A percentile compares a stretch with the other conserved stretches of the same genome.
phyloP scores from a whole-genome alignment of 2,113 vertebrate genomes.

The Leptocoma aspasia region DNA sequence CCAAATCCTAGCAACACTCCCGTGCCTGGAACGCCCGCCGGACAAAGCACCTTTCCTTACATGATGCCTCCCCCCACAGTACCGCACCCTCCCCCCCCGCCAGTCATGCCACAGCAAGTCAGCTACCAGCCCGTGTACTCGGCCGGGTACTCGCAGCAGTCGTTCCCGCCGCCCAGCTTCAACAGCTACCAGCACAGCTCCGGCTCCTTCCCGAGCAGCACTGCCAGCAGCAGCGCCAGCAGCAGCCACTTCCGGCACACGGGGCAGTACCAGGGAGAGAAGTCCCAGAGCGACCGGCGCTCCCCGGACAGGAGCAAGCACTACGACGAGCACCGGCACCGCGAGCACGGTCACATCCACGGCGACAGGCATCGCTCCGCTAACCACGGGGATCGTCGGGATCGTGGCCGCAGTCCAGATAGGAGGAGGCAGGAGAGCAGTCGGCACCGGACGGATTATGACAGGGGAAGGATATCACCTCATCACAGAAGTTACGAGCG shows the following conservation, averaged over 20 bases:
- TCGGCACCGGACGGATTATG: conserved; percentile 83
- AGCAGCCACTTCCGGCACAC: conserved; percentile 78
- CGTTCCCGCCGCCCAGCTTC: conserved; percentile 80
- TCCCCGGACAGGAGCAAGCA: conserved; percentile 85
- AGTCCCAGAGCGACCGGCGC: conserved; percentile 71
- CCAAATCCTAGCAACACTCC: conserved; percentile 74
- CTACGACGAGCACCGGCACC: conserved; percentile 84
- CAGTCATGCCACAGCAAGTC: conserved; percentile 81
- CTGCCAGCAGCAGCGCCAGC: conserved; percentile 11
- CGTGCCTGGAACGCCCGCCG: conserved; percentile 60
- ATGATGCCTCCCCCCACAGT: conserved; percentile 84
- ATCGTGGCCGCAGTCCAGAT: conserved; percentile 86
- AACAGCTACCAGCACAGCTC: conserved; percentile 76
- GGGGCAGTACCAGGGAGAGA: conserved; percentile 81
- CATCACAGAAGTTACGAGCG: conserved; percentile 87
- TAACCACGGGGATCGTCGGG: conserved; percentile 78
- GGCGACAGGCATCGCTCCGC: conserved; percentile 80
- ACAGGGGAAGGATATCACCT: conserved; percentile 79
- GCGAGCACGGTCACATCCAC: conserved; percentile 77
- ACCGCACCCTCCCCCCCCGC: conserved; percentile 77
- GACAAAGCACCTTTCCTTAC: conserved; percentile 85
- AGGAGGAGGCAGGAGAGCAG: conserved; percentile 77
- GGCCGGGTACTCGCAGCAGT: conserved; percentile 82
- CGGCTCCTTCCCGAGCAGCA: conserved; percentile 68
- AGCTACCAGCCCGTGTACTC: conserved; percentile 86